Conservation (phyloP, 2,113 vertebrate species). For the Cervus canadensis region DNA sequence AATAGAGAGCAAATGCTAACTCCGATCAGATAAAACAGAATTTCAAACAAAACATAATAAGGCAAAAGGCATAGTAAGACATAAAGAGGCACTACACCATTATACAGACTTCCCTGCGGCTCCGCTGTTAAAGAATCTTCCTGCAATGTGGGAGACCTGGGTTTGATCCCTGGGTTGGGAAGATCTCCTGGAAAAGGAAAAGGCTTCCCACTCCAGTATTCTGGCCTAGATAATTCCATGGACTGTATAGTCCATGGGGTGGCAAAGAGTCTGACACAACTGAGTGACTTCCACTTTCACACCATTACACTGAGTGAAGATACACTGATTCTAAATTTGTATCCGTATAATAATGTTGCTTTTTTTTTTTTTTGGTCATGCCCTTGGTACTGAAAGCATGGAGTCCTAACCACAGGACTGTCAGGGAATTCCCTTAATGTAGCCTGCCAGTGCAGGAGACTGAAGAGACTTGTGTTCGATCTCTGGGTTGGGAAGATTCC, state of each 20-base stretch:
- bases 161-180: neutral
- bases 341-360: neutral
- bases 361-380: neutral
- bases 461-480: neutral
- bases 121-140: neutral
- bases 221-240: neutral
- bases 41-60: neutral
- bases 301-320: rapidly evolving
- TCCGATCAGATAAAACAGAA: neutral
- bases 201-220: neutral
- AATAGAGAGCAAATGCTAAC: neutral
- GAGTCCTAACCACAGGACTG: neutral
- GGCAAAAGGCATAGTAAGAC: no score
- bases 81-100: no score
- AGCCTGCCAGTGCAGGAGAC: neutral
- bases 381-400: neutral
- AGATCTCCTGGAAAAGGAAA: neutral
- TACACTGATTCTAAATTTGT: neutral
- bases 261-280: neutral
- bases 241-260: neutral
- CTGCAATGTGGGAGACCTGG: neutral
- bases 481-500: neutral
- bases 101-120: neutral
- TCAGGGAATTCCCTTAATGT: neutral
- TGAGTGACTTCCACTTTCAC: neutral